phyloP scores from a whole-genome alignment of 92 coral and sea anemone genomes.

The Bergia sp. region DNA sequence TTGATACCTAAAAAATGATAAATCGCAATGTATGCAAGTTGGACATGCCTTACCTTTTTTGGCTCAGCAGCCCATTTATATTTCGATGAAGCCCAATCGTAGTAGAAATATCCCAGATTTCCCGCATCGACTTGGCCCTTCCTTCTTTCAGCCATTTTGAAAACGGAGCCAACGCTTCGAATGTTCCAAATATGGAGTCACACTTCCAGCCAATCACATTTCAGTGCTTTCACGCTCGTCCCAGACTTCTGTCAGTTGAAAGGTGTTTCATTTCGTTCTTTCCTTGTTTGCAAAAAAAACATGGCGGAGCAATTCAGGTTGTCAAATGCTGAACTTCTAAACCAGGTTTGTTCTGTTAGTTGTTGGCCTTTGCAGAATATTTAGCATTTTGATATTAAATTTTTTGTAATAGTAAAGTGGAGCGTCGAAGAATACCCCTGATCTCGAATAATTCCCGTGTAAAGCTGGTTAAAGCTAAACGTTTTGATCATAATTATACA shows the following conservation, averaged over 20 bases:
- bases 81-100: slow-evolving; percentile 86
- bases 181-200: slow-evolving; percentile 66
- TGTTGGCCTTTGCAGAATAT: not conserved
- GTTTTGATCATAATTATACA: too few species aligned
- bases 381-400: not conserved
- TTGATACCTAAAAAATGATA: not conserved
- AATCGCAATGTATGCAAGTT: not conserved
- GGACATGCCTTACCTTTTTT: not conserved
- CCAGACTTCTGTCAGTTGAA: slow-evolving; percentile 48
- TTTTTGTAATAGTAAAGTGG: not conserved
- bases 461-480: not conserved
- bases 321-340: slow-evolving; percentile 67
- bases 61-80: slow-evolving; percentile 81
- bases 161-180: slow-evolving; percentile 51
- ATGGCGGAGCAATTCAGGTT: slow-evolving; percentile 80
- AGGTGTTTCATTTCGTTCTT: not conserved
- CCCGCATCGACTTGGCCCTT: slow-evolving; percentile 58
- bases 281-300: slow-evolving; percentile 26
- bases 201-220: slow-evolving; percentile 24
- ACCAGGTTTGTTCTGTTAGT: slow-evolving; percentile 66
- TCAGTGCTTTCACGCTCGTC: not conserved
- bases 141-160: slow-evolving; percentile 85
- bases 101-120: slow-evolving; percentile 74
- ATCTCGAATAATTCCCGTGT: not conserved
- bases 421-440: slow-evolving; percentile 27